Evolutionary conservation across 1,140 invertebrate genomes (phyloP).

Genomic region (Nilaparvata lugens): DNA sequence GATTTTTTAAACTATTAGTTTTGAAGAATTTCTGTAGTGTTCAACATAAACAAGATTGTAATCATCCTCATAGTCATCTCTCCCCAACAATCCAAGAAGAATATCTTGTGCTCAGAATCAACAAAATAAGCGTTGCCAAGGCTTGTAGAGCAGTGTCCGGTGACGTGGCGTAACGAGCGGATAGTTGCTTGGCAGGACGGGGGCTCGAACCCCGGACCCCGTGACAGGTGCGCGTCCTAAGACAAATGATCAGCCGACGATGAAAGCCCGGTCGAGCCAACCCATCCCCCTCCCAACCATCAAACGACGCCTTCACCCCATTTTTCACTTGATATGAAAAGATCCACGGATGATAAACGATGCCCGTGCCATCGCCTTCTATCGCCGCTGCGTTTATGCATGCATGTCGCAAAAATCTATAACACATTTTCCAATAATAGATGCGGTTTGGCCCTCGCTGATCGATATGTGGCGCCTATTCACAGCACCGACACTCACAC

Average conservation of each 20-base stretch:
- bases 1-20: too few relatives aligned
- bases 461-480: background rate
- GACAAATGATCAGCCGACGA: slow-evolving; percentile 8
- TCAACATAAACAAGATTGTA: too few relatives aligned
- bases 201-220: background rate
- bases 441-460: background rate
- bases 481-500: background rate
- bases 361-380: background rate
- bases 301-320: background rate
- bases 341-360: slow-evolving; percentile 9
- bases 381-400: background rate
- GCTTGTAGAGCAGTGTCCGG: too few relatives aligned
- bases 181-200: too few relatives aligned
- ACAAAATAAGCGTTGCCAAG: too few relatives aligned
- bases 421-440: slow-evolving; percentile 9
- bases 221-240: slow-evolving; percentile 4
- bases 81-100: too few relatives aligned
- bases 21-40: too few relatives aligned
- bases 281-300: background rate
- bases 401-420: slow-evolving; percentile 13
- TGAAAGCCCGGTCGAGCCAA: background rate
- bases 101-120: too few relatives aligned
- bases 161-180: too few relatives aligned
- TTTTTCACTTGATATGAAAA: slow-evolving; percentile 14
- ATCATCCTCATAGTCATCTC: too few relatives aligned